Evolutionary conservation across 2,888 invertebrate species (phyloP), one percentile per base, ranked within the genome.

Genomic region (Catocala nupta): DNA sequence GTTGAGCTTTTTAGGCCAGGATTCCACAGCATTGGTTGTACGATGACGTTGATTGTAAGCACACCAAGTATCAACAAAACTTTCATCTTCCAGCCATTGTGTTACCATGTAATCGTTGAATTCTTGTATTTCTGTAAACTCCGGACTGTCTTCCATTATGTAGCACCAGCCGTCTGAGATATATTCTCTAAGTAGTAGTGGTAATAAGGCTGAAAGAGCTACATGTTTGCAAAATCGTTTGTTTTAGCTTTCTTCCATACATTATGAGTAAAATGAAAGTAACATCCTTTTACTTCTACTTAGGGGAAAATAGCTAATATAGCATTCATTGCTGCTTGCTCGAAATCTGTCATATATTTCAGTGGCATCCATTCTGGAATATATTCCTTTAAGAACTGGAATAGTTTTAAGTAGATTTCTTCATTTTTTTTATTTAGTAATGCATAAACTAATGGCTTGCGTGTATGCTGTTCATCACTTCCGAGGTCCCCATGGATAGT

Each of bases 1-100:
- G 56, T 56, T 65, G 13, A 64, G 39, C 55, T 64, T 60, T 39
- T 36, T 60, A 60, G 53, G 56, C 59, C 56, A 55, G 50, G 61
- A 57, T 34, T 59, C 65, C 43, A 57, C 60, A 53, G 61, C 43
- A 60, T 60, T 54, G 16, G 53, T 60, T 12, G 59, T 60, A 12
- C 54, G 47, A 54, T 60, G 60, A 10, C 55, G 48, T 55, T 60
- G 42, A 49, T 13, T 48, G 25, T 39, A 11, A 42, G 43, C 55
- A 25, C 49, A 60, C 55, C 55, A 60, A 49, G 42, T 48, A 43
- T 59, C 59, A 7, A 59, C 53, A 33, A 59, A 59, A 45, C 53
- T 53, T 9, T 53, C 59, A 8, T 55, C n/a, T 13, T 60, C 54
- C 47, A 60, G 42, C 60, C 55, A 60, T 44, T 55, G 61, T 42